A percentile compares a stretch with the other conserved stretches of the same genome.
These are phyloP conservation scores for Anolis sagrei DNA, from an alignment of 2,113 vertebrate species.

Conservation along the genomic window DNA sequence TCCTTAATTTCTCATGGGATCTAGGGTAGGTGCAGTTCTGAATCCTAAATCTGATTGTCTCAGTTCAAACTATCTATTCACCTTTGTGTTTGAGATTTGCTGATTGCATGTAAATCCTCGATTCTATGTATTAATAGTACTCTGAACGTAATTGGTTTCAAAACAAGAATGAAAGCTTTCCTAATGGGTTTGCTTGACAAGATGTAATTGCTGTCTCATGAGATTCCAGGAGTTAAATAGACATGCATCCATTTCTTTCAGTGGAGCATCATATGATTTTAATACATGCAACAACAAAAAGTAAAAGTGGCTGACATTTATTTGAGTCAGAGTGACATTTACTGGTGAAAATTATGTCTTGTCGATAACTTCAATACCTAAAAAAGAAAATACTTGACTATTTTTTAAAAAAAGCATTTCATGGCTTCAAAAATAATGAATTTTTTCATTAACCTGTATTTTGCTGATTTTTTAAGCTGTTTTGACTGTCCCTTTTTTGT, in stretches of 20 bases:
- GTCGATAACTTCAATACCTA: neutral
- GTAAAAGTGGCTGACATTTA: neutral
- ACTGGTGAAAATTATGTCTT: neutral
- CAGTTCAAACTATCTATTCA: neutral
- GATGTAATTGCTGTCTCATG: slow-evolving; percentile 24
- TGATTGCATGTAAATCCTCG: slow-evolving; percentile 25
- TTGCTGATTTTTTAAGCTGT: too few relatives aligned
- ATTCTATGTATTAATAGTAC: slow-evolving; percentile 25
- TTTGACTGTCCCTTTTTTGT: too few relatives aligned
- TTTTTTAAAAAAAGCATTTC: too few relatives aligned
- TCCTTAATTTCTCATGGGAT: slow-evolving; percentile 50
- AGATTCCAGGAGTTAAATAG: neutral
- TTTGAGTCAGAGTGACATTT: neutral
- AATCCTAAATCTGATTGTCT: slow-evolving; percentile 33
- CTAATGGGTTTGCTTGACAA: slow-evolving; percentile 30
- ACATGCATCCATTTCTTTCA: neutral
- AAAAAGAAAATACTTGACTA: neutral
- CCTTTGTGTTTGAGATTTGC: neutral
- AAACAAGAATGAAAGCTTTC: slow-evolving; percentile 25
- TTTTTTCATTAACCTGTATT: too few relatives aligned
- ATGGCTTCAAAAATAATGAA: too few relatives aligned
- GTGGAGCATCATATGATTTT: neutral
- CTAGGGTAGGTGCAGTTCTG: slow-evolving; percentile 36
- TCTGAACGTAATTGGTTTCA: slow-evolving; percentile 38
- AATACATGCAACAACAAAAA: neutral